phyloP scores from a whole-genome alignment of 2,888 invertebrate genomes.

The Philereme transversata region DNA sequence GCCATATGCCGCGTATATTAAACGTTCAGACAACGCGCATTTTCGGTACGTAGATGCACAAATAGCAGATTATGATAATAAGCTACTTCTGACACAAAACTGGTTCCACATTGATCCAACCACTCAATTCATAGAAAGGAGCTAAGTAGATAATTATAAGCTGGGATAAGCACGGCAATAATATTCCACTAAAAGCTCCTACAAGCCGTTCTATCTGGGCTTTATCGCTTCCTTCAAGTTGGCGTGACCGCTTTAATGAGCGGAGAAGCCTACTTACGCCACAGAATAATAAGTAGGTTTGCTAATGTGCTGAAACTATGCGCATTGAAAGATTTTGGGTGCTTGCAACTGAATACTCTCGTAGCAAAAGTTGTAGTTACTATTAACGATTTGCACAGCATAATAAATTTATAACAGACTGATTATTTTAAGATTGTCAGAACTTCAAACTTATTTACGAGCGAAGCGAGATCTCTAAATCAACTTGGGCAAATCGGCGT shows the following conservation, averaged over 20 bases:
- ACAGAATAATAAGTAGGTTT: conserved; percentile 18
- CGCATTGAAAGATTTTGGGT: conserved; percentile 37
- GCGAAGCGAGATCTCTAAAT: too few relatives aligned
- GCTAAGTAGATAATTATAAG: conserved; percentile 17
- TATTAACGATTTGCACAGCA: too few relatives aligned
- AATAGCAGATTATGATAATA: background rate
- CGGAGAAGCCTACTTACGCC: conserved; percentile 26
- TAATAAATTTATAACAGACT: too few relatives aligned
- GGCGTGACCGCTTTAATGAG: conserved; percentile 49
- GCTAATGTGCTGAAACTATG: conserved; percentile 50
- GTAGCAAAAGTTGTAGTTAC: too few relatives aligned
- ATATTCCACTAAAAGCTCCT: conserved; percentile 36
- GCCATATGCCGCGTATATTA: too few relatives aligned
- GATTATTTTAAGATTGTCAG: too few relatives aligned
- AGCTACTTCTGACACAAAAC: background rate
- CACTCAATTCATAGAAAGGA: conserved; percentile 4
- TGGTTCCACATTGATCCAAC: background rate
- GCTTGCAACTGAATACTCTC: too few relatives aligned
- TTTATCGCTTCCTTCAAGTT: conserved; percentile 49
- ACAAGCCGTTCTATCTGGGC: conserved; percentile 44
- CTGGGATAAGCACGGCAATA: conserved; percentile 17
- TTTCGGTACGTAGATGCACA: too few relatives aligned
- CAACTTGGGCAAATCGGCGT: too few relatives aligned
- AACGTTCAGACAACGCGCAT: too few relatives aligned
- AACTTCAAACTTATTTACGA: too few relatives aligned